Base-by-base conservation (phyloP, 2,888 invertebrate species). In the Diarsia brunnea region DNA sequence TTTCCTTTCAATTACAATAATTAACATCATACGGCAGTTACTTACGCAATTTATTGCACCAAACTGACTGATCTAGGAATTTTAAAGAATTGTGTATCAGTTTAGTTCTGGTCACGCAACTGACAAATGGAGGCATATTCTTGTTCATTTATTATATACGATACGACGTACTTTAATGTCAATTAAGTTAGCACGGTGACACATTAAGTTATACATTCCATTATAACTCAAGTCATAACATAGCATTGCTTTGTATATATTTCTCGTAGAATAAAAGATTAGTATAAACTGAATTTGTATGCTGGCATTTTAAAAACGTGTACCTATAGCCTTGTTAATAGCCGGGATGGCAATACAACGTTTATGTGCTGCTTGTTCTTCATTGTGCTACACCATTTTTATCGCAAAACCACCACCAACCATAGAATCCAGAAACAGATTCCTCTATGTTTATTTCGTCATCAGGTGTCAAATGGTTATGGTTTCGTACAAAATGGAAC, bases 1-100 rank as follows among this genome's bases (percentile, higher is more conserved):
- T 69, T 76, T 79, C 16, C n/a, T 69, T 81, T 66, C 27, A 67
- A 19, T 51, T 38, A 63, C 8, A 66, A 78, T 38, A 38, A 73
- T 82, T 69, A 64, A 58, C 79, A 83, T 83, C 47, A 49, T 16
- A 67, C 43, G 14, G 27, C 38, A 60, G 51, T 84, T 79, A 60
- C 0, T 84, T 74, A 27, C 53, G 47, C 60, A 70, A 55, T 75
- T 84, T 64, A 79, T 51, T 43, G 27, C 7, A 79, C 51, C 58
- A 21, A 58, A 58, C 49, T 60, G 19, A 51, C 10, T 63, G 61
- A 66, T 68, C 16, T 68, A 60, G 53, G 43, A 73, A 83, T 67
- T 74, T 69, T 8, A 31, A 63, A 74, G 47, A 55, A 67, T 67
- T 66, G 21, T 38, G 10, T 73, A 63, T 74, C 27, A 49, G 14